Conservation (phyloP, 2,797 vertebrate species). For the Gymnothorax reevesii region DNA sequence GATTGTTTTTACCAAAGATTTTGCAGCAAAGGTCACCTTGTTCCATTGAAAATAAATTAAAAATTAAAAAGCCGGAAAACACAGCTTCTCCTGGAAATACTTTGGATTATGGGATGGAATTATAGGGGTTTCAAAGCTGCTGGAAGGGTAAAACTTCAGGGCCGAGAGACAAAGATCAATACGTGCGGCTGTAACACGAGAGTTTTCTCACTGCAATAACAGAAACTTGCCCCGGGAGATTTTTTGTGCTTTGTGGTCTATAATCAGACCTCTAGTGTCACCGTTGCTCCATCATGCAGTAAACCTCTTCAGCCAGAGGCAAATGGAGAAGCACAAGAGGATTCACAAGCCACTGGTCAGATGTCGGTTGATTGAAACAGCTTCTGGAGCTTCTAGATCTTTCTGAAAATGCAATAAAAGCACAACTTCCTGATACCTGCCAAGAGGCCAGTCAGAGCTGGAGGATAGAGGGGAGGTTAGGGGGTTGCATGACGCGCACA, state of each 20-base stretch:
- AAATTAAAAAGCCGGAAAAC: not conserved
- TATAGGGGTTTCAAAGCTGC: not conserved
- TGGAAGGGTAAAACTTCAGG: not conserved
- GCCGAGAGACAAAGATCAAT: constrained; percentile 44
- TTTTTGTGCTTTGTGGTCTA: constrained; percentile 28
- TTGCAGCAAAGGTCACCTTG: not conserved
- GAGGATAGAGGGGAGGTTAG: not conserved
- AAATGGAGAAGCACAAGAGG: not conserved
- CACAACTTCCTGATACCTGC: not conserved
- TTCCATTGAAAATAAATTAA: too few relatives aligned
- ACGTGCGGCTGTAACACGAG: constrained; percentile 42
- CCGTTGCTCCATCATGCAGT: not conserved
- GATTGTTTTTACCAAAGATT: not conserved
- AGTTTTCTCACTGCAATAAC: constrained; percentile 38
- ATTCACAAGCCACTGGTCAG: constrained; percentile 1
- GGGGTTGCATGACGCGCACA: not conserved
- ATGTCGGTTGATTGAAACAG: not conserved
- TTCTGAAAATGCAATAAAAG: not conserved
- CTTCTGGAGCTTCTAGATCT: not conserved
- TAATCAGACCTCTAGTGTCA: constrained; percentile 34
- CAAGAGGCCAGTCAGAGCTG: not conserved
- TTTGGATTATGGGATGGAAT: not conserved
- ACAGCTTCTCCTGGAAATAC: not conserved
- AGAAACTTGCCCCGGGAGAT: constrained; percentile 14
- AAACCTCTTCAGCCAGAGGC: not conserved